These are phyloP conservation scores for Turdus rufiventris DNA, from an alignment of 2,113 vertebrate genomes.

Conservation along the genomic window DNA sequence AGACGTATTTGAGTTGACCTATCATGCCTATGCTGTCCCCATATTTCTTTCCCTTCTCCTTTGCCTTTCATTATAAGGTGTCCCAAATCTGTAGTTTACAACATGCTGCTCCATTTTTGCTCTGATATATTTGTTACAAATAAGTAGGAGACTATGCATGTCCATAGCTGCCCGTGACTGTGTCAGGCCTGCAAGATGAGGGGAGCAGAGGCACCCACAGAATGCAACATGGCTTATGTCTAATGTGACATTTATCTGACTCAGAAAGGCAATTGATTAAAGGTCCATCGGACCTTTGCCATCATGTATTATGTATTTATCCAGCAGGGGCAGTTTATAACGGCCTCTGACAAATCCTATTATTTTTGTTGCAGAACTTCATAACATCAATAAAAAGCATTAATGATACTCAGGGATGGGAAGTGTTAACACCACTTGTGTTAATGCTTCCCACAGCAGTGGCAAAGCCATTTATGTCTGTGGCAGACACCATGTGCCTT, in stretches of 20 bases:
- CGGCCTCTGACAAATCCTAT: conserved; percentile 60
- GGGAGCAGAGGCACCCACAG: conserved; percentile 38
- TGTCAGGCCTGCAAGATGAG: conserved; percentile 26
- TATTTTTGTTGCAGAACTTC: conserved; percentile 56
- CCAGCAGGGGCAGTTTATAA: conserved; percentile 55
- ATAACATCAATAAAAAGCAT: conserved; percentile 38
- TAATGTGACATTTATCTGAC: conserved; percentile 70
- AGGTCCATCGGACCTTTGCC: conserved; percentile 62
- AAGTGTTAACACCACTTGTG: neutral
- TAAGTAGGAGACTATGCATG: conserved; percentile 16
- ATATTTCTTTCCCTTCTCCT: conserved; percentile 49
- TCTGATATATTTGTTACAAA: conserved; percentile 41
- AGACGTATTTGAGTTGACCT: conserved; percentile 26
- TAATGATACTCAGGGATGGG: neutral
- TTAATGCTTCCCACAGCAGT: conserved; percentile 1
- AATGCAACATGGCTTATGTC: conserved; percentile 41
- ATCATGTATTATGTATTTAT: conserved; percentile 71
- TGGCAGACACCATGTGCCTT: neutral
- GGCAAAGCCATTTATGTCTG: neutral
- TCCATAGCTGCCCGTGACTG: conserved; percentile 6
- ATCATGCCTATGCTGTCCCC: conserved; percentile 5
- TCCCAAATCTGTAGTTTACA: conserved; percentile 60
- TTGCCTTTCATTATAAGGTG: conserved; percentile 37
- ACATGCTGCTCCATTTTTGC: neutral
- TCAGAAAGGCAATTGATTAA: conserved; percentile 69